These are phyloP conservation scores for Felis catus DNA, from an alignment of 2,113 vertebrate species.

Conservation along the genomic window DNA sequence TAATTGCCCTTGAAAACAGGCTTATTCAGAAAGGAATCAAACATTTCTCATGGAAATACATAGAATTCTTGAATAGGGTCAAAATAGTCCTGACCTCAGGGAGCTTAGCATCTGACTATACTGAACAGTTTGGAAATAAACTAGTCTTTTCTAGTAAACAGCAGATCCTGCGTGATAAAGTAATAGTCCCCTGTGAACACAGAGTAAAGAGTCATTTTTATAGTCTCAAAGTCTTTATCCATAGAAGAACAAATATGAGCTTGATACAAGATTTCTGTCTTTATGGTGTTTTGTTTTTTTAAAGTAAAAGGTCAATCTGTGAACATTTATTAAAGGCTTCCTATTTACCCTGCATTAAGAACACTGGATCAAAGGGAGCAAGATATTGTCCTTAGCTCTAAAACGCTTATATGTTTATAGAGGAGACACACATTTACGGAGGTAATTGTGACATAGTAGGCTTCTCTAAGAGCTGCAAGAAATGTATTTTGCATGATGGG, in stretches of 20 bases:
- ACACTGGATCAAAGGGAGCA: not conserved
- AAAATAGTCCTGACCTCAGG: slow-evolving; percentile 8
- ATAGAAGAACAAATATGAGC: not conserved
- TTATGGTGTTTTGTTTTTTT: not conserved
- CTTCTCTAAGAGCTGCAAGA: not conserved
- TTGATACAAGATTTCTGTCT: not conserved
- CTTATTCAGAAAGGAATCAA: not conserved
- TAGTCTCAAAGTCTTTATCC: not conserved
- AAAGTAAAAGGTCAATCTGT: not conserved
- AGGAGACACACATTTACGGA: not conserved
- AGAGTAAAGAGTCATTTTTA: not conserved
- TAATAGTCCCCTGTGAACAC: not conserved
- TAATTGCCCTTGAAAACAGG: slow-evolving; percentile 27
- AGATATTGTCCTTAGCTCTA: not conserved
- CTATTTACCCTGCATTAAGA: not conserved
- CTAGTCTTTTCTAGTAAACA: not conserved
- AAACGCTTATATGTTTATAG: not conserved
- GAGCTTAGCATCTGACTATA: not conserved
- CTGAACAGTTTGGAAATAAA: not conserved
- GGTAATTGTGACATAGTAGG: not conserved
- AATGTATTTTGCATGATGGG: not conserved
- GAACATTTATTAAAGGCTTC: not conserved
- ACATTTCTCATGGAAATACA: not conserved
- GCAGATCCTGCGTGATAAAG: not conserved
- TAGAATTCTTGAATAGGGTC: not conserved